Evolutionary conservation across 1,140 invertebrate species (phyloP), one percentile per base, ranked within the genome.

Genomic region (Danaus melanippus): DNA sequence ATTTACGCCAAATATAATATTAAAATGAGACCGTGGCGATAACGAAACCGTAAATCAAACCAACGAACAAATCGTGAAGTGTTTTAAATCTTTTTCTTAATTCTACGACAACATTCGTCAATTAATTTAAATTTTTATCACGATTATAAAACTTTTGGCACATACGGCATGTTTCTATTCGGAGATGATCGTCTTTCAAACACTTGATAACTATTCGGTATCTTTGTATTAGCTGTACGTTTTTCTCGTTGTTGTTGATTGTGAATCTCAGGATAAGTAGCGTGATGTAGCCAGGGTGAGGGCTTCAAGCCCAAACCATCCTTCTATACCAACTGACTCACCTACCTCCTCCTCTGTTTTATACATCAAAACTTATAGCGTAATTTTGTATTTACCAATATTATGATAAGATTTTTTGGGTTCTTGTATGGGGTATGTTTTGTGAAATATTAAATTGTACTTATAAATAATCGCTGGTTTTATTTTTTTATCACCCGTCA

Each of bases 361-460:
- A 67, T 74, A 72, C 62, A 64, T 70, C 72, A 76, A 79, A 65
- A 76, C 71, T 76, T 76, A 69, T 84, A 80, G 75, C 67, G 75
- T 86, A 86, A 84, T 80, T 84, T 79, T 84, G 73, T 83, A 84
- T 78, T 72, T 86, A 83, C 80, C 79, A 78, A 72, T 78, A 69
- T 76, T 62, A 71, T 76, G 58, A 65, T 84, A 83, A 79, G 79
- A 75, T 73, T 79, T 79, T 75, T 83, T 78, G 72, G 74, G 75
- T 86, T 84, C 64, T 74, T 86, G 71, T 84, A 80, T 69, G 78
- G 79, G 82, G 79, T 80, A 86, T 71, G 79, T 86, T 86, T 86
- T 86, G 81, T 86, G 83, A 76, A 83, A 80, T 81, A 85, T 86
- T 83, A 86, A 81, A 86, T 82, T 84, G 83, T 84, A 86, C 83